Evolutionary conservation across 2,113 vertebrate species (phyloP).

Genomic region (Paralichthys olivaceus): DNA sequence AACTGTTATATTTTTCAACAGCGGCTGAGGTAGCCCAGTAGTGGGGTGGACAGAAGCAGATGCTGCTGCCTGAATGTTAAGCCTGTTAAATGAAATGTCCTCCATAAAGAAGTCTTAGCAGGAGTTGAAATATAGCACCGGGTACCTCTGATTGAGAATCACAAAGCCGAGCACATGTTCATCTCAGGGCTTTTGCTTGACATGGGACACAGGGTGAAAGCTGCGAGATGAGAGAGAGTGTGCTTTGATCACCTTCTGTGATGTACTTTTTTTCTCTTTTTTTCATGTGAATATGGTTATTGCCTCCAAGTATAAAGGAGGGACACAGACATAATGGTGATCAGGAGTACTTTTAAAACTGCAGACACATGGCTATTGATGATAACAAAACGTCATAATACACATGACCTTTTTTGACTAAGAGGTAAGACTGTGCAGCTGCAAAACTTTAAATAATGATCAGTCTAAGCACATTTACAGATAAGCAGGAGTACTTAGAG

Average conservation of each 20-base stretch:
- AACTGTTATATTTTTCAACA: constrained; percentile 70
- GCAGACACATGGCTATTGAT: constrained; percentile 7
- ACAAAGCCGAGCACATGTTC: constrained; percentile 33
- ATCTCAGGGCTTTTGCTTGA: constrained; percentile 31
- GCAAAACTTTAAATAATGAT: background rate
- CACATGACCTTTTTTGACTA: background rate
- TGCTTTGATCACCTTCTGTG: constrained; percentile 52
- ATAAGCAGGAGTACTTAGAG: background rate
- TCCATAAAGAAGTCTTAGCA: constrained; percentile 61
- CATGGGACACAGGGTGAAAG: constrained; percentile 42
- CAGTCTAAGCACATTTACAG: background rate
- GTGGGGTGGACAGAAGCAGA: constrained; percentile 71
- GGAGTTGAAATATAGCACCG: constrained; percentile 55
- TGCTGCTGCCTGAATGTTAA: constrained; percentile 62
- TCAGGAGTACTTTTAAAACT: constrained; percentile 13
- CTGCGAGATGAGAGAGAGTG: constrained; percentile 39
- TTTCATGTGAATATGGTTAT: constrained; percentile 41
- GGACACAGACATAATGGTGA: constrained; percentile 7
- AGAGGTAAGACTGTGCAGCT: background rate
- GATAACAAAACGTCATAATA: constrained; percentile 18
- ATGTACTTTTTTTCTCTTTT: constrained; percentile 27
- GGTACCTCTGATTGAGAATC: constrained; percentile 38
- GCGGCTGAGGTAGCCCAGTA: constrained; percentile 49
- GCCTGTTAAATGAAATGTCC: constrained; percentile 70
- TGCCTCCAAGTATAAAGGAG: constrained; percentile 8